Conservation (phyloP, 2,113 vertebrate genomes). For the Podocnemis expansa region DNA sequence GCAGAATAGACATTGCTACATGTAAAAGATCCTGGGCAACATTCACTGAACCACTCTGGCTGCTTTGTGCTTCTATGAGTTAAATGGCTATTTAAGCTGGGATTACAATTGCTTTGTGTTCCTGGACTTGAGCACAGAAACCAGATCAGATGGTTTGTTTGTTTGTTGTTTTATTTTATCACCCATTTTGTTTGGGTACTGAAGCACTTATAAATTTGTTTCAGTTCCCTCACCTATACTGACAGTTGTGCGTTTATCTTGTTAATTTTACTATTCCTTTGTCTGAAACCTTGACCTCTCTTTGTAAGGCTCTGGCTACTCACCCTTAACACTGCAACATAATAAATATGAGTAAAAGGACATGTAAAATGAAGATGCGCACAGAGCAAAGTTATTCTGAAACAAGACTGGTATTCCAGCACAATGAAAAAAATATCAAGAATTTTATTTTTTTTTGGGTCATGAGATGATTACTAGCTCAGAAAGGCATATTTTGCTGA, state of each 20-base stretch:
- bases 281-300: conserved; percentile 65
- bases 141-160: background rate
- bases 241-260: conserved; percentile 67
- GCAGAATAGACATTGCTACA: background rate
- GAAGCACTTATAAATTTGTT: conserved; percentile 35
- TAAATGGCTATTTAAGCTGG: background rate
- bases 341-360: conserved; percentile 69
- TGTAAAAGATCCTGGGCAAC: background rate
- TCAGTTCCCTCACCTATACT: conserved; percentile 54
- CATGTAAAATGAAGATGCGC: conserved; percentile 49
- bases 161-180: too few species aligned
- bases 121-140: background rate
- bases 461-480: conserved; percentile 46
- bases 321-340: conserved; percentile 17
- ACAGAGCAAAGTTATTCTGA: conserved; percentile 45
- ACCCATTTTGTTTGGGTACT: too few species aligned
- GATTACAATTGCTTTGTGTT: background rate
- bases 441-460: conserved; percentile 46
- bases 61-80: background rate
- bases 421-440: background rate
- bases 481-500: conserved; percentile 46
- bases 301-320: conserved; percentile 56
- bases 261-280: conserved; percentile 64
- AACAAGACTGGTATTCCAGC: conserved; percentile 40
- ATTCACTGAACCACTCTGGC: background rate